Base-by-base conservation (phyloP, 2,888 invertebrate genomes). In the Halictus ligatus region DNA sequence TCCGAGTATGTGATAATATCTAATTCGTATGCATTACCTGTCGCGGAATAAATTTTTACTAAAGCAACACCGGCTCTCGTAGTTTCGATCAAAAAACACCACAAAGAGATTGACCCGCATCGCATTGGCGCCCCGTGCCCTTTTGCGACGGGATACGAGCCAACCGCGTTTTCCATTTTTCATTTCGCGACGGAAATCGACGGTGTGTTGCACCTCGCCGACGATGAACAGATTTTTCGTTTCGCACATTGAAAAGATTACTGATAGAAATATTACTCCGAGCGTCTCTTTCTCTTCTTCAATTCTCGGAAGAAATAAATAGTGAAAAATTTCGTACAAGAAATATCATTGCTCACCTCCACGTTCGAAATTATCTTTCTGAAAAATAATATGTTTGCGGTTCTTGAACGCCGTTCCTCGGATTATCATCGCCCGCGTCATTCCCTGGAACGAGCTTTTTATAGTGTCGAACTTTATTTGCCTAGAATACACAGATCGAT, bases 31-130 rank as follows among this genome's bases (percentile, higher is more conserved):
- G 82, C 81, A 78, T 79, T 82, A 82, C 78, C 78, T 64, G 80
- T 80, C 83, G 80, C 83, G 84, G 78, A 84, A 84, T 86, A 84
- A 86, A 88, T 71, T 86, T 89, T 73, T 89, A 86, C 79, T 58
- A 84, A 85, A 85, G 80, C 71, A 81, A 58, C 29, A 48, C 58
- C 35, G 21, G 25, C 21, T 71, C 7, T 29, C 35, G 0, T 40
- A 29, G 18, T 48, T n/a, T n/a, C 50, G 72, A 78, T 80, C 83
- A 73, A 76, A 76, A 54, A 71, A 80, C 73, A 8, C 29, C 21
- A 35, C 18, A 21, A 75, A 48, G 75, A 83, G 76, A 87, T 81
- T 80, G 80, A 81, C 25, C 73, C 40, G 15, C 40, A 25, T 29
- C 35, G 67, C 69, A 15, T 21, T 12, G 25, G 12, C 8, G 71